Base-by-base conservation (phyloP, 2,113 vertebrate genomes). In the Puma concolor region DNA sequence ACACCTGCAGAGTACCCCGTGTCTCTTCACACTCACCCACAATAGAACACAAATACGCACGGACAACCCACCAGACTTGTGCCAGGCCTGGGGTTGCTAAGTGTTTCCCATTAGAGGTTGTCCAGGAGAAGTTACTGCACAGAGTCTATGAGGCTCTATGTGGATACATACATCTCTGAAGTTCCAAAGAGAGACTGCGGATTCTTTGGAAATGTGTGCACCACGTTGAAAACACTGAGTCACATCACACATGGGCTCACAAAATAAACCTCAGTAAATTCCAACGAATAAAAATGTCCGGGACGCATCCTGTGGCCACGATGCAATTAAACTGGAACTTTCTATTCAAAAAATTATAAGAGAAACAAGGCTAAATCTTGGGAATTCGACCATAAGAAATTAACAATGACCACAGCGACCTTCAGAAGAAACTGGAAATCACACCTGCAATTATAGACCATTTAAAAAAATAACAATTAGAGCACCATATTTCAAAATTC, bases 251-350 rank as follows among this genome's bases (percentile, higher is more conserved):
- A 14, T 17, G 13, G 79, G 48, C 33, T 79, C 6, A 60, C 15
- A 94, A 60, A 89, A 38, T 69, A 38, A 90, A 48, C 80, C 38
- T 71, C 74, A 41, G 41, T 27, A 72, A 21, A 83, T 79, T 41
- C 94, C 60, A 67, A 79, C 44, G 74, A 95, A 82, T 54, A 67
- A 94, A 93, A 84, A 25, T 77, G 82, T 84, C 88, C 63, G 63
- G 84, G 84, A 80, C 84, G 90, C 54, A 93, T 83, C 88, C 79
- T 52, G 48, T 95, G 79, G 72, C 91, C 50, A 72, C 11, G 4
- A 64, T 85, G 74, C 36, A 87, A 92, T 71, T 60, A 74, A 67
- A 72, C 48, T 94, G 77, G 81, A 87, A 90, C 95, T 96, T 95
- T 94, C 85, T 92, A 88, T 67, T 95, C 44, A 92, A 95, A 91